Percentiles rank a stretch among this genome's conserved stretches.
phyloP scores from a whole-genome alignment of 2,888 invertebrate species.

The Drosophila fungiperda region DNA sequence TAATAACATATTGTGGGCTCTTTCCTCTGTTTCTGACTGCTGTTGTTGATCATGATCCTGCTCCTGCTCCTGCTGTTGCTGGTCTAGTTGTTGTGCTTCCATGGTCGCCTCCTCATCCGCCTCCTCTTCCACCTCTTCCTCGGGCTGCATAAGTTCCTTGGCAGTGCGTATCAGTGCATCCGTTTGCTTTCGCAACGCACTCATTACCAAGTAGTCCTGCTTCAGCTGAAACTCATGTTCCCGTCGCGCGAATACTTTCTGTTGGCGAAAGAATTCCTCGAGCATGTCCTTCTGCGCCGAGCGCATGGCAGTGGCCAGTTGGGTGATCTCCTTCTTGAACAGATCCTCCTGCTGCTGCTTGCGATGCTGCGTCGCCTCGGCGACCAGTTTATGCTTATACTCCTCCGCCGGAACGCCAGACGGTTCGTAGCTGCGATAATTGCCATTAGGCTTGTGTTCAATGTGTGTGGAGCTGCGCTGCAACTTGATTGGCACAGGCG shows the following conservation, averaged over 20 bases:
- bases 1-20: neutral
- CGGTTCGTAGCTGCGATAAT: constrained; percentile 23
- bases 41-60: constrained; percentile 1
- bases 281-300: constrained; percentile 81
- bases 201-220: constrained; percentile 81
- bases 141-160: constrained; percentile 49
- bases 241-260: constrained; percentile 80
- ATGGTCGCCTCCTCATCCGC: neutral
- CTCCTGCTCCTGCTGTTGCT: neutral
- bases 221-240: constrained; percentile 84
- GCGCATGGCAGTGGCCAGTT: constrained; percentile 77
- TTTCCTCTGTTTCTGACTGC: constrained; percentile 19
- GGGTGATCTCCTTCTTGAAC: constrained; percentile 77
- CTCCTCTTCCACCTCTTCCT: constrained; percentile 3
- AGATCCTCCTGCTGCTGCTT: constrained; percentile 64
- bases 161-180: constrained; percentile 72
- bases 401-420: constrained; percentile 23
- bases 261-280: constrained; percentile 82
- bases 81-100: neutral
- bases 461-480: constrained; percentile 55
- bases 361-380: constrained; percentile 37
- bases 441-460: constrained; percentile 22
- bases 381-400: neutral
- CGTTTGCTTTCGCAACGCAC: constrained; percentile 82
- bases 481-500: constrained; percentile 63